Percentiles rank a stretch among this genome's conserved stretches.
Evolutionary conservation across 2,888 invertebrate genomes (phyloP).

Genomic region (Dicyrtoma fusca): DNA sequence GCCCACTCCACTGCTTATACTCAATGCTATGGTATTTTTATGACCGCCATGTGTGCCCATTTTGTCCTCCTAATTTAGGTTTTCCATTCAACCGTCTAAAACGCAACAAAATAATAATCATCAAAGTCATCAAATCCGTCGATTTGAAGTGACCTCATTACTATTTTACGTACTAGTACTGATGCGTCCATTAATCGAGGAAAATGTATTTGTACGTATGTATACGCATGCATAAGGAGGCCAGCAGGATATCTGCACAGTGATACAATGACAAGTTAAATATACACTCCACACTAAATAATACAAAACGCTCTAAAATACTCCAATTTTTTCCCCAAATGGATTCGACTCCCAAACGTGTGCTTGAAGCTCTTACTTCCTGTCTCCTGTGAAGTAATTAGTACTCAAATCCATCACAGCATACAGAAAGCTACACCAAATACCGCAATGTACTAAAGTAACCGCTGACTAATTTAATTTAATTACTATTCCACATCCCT

Average conservation of each 20-base stretch:
- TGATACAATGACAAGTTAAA: too few relatives aligned
- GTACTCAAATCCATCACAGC: slow-evolving; percentile 6
- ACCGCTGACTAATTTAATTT: slow-evolving; percentile 23
- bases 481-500: neutral
- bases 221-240: too few relatives aligned
- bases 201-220: too few relatives aligned
- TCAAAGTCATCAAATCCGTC: slow-evolving; percentile 16
- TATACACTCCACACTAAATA: neutral
- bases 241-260: too few relatives aligned
- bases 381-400: slow-evolving; percentile 13
- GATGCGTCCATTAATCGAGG: too few relatives aligned
- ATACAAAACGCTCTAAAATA: neutral
- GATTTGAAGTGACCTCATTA: slow-evolving; percentile 21
- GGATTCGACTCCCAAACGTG: neutral
- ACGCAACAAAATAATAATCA: slow-evolving; percentile 8
- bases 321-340: neutral
- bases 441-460: neutral
- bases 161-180: neutral
- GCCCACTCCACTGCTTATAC: too few relatives aligned
- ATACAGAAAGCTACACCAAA: neutral
- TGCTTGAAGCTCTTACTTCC: slow-evolving; percentile 12
- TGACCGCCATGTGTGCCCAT: too few relatives aligned
- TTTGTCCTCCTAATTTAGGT: too few relatives aligned
- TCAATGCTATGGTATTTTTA: too few relatives aligned
- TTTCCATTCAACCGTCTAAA: neutral